A percentile compares a stretch with the other conserved stretches of the same genome.
Evolutionary conservation across 2,113 vertebrate genomes (phyloP).

Genomic region (Pionites leucogaster): DNA sequence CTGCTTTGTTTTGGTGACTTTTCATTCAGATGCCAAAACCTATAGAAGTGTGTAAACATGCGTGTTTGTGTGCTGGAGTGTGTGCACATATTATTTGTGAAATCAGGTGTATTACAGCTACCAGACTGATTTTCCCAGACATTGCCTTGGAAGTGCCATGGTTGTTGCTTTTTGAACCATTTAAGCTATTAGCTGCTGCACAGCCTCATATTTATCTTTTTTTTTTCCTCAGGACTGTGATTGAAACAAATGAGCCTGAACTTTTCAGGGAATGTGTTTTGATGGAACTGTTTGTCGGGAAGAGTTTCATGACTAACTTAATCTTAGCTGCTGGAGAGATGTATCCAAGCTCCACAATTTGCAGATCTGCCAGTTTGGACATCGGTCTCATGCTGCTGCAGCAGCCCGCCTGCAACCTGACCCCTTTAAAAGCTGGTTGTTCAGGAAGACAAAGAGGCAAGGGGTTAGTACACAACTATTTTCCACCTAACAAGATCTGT

Average conservation of each 20-base stretch:
- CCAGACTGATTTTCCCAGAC: neutral
- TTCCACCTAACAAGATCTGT: neutral
- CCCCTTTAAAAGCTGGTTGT: fast-evolving
- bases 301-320: fast-evolving
- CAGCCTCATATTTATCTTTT: neutral
- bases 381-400: fast-evolving
- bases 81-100: fast-evolving
- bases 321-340: fast-evolving
- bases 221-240: neutral
- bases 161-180: neutral
- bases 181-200: neutral
- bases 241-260: neutral
- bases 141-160: fast-evolving
- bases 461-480: neutral
- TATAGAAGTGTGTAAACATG: fast-evolving
- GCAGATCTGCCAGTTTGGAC: fast-evolving
- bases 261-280: fast-evolving
- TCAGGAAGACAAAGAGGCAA: neutral
- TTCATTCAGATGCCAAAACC: too few species aligned
- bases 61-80: neutral
- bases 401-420: fast-evolving
- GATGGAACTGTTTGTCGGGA: neutral
- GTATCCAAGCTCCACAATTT: neutral
- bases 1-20: too few species aligned
- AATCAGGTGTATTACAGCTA: fast-evolving